These are phyloP conservation scores for Lycaena phlaeas DNA, from an alignment of 2,888 invertebrate species.

Conservation along the genomic window DNA sequence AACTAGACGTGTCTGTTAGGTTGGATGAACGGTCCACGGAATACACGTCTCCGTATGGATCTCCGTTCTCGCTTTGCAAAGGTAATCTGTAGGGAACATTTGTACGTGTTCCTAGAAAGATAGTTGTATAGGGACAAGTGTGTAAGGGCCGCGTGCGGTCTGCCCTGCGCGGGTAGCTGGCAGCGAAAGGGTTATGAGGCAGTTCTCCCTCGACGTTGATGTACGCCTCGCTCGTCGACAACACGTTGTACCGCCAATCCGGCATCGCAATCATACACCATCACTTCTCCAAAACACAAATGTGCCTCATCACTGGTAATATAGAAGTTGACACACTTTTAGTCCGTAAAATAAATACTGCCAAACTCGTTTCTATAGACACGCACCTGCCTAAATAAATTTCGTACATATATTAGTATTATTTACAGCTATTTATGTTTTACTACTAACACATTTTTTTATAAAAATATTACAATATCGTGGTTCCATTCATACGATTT, in stretches of 20 bases:
- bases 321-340: constrained; percentile 31
- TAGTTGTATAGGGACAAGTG: constrained; percentile 65
- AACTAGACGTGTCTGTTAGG: constrained; percentile 64
- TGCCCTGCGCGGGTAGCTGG: constrained; percentile 67
- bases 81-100: constrained; percentile 41
- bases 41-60: constrained; percentile 55
- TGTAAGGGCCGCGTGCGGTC: constrained; percentile 61
- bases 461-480: too few relatives aligned
- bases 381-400: constrained; percentile 41
- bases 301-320: constrained; percentile 27
- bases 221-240: constrained; percentile 68
- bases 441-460: too few relatives aligned
- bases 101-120: constrained; percentile 50
- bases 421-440: neutral
- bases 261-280: constrained; percentile 64
- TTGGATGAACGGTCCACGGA: constrained; percentile 64
- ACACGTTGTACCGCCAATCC: constrained; percentile 71
- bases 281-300: constrained; percentile 40
- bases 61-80: constrained; percentile 52
- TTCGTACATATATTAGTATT: constrained; percentile 2
- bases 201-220: constrained; percentile 45
- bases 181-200: constrained; percentile 49
- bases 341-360: constrained; percentile 30
- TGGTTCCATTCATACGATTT: too few relatives aligned
- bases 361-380: constrained; percentile 40